Base-by-base conservation (phyloP, 2,888 invertebrate species). In the Anarsia innoxiella region DNA sequence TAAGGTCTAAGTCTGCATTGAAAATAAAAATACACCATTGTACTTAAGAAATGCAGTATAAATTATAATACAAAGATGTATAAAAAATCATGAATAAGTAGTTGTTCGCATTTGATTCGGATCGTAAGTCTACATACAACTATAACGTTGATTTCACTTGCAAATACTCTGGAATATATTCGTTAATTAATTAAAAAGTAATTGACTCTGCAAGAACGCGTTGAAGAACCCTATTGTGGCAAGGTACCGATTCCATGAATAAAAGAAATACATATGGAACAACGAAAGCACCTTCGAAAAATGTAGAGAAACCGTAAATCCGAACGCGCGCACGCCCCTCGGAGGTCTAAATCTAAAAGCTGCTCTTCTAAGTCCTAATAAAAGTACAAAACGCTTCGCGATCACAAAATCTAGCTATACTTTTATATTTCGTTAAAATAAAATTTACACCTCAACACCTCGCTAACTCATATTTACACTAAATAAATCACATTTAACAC, bases 311-410 rank as follows among this genome's bases (percentile, higher is more conserved):
- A 37, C n/a, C n/a, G n/a, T n/a, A n/a, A n/a, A n/a, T n/a, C n/a
- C n/a, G n/a, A n/a, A n/a, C n/a, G n/a, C 32, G 33, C 10, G 40
- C 40, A 49, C 34, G 41, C 44, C 49, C 41, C 48, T 53, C 47
- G 49, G 50, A 56, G 50, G 42, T 52, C 48, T 54, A 53, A 56
- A 48, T 52, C 58, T 60, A 61, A 54, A 69, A 71, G 66, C 68
- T 53, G 62, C 42, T 51, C 37, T 35, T 14, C 34, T 37, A 37
- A 34, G 9, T 53, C 54, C 58, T 66, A 67, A 61, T 53, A 64
- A 67, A 63, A 67, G 73, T 76, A 76, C 67, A 75, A 76, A 76
- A 77, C 80, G 78, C 78, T 78, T 76, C 67, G 80, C 79, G 74
- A 80, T 79, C 79, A 78, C 79, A 75, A 75, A 32, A 71, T 65